Conservation (phyloP, 2,113 vertebrate species). For the Hylia prasina region DNA sequence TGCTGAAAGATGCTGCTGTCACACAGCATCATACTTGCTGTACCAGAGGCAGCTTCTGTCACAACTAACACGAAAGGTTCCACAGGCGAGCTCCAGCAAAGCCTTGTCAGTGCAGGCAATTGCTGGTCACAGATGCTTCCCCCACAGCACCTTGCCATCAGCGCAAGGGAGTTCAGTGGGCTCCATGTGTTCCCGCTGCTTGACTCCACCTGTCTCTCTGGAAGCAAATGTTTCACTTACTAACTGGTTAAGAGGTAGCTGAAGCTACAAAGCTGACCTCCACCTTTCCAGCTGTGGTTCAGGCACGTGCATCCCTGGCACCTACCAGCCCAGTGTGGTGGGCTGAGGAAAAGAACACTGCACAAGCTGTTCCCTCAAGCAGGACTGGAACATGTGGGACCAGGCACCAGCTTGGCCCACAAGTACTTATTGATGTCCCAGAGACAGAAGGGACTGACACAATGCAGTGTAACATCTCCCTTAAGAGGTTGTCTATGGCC, state of each 20-base stretch:
- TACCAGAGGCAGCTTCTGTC: background rate
- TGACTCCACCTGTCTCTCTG: background rate
- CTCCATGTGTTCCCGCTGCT: background rate
- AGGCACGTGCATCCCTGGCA: accelerated
- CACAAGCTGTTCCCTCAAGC: background rate
- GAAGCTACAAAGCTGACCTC: background rate
- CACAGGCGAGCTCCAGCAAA: background rate
- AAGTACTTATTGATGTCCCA: background rate
- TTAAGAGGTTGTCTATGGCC: background rate
- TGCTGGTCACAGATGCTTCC: background rate
- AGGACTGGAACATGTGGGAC: background rate
- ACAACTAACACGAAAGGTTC: background rate
- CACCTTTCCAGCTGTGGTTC: background rate
- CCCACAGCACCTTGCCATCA: background rate
- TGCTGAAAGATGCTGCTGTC: background rate
- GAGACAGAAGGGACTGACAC: background rate
- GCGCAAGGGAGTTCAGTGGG: accelerated
- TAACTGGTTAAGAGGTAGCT: background rate
- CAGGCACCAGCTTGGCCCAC: background rate
- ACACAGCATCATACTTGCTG: accelerated
- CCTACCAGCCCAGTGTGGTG: background rate
- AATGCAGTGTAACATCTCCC: background rate
- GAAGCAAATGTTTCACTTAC: background rate
- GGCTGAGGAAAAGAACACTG: background rate
- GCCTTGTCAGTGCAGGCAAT: background rate